These are phyloP conservation scores for Halictus quadricinctus DNA, from an alignment of 2,888 invertebrate genomes.

Conservation along the genomic window DNA sequence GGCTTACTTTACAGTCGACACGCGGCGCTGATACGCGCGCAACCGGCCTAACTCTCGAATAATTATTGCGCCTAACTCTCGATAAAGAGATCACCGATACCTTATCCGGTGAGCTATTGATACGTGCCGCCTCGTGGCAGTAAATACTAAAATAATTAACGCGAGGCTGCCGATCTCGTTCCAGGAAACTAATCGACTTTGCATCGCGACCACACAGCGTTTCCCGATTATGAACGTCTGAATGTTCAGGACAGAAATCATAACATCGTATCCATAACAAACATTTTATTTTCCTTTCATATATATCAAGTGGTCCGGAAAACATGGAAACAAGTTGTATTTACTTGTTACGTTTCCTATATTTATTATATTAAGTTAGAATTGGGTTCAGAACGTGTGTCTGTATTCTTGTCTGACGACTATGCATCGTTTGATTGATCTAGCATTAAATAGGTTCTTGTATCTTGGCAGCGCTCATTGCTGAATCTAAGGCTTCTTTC, in stretches of 20 bases:
- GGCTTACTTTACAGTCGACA: constrained; percentile 61
- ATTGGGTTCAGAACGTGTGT: not conserved
- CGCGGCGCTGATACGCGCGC: constrained; percentile 45
- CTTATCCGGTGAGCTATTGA: constrained; percentile 55
- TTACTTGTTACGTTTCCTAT: not conserved
- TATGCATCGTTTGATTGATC: not conserved
- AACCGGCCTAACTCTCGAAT: constrained; percentile 49
- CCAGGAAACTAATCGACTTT: constrained; percentile 13
- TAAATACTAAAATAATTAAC: constrained; percentile 48
- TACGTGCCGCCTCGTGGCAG: constrained; percentile 23
- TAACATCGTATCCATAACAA: not conserved
- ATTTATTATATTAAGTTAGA: not conserved
- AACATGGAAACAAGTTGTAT: not conserved
- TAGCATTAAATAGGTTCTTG: not conserved
- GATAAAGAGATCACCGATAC: constrained; percentile 64
- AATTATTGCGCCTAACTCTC: constrained; percentile 62
- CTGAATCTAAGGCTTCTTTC: not conserved
- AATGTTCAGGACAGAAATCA: not conserved
- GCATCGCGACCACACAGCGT: not conserved
- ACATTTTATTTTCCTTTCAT: not conserved
- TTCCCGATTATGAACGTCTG: not conserved
- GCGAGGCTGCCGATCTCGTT: not conserved
- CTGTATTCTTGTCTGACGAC: not conserved
- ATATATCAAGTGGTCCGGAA: constrained; percentile 4
- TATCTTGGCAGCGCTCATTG: not conserved